Evolutionary conservation across 2,888 invertebrate species (phyloP), one percentile per base, ranked within the genome.

Genomic region (Bruchidius siliquastri): DNA sequence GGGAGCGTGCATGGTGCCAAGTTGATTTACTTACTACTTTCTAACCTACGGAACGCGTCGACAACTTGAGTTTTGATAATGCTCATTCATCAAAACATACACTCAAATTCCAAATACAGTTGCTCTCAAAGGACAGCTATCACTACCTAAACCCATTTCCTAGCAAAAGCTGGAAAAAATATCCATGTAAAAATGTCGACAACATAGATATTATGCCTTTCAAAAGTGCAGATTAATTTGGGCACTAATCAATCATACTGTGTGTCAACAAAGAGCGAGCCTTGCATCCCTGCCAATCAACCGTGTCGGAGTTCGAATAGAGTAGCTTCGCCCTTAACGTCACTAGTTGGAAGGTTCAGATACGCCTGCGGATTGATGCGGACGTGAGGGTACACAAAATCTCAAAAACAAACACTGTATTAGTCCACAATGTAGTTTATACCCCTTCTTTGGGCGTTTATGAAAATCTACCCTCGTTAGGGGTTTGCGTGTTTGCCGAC

Each of bases 331-430:
- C 49, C 18, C 49, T 13, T 49, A 49, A 18, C 13, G 49, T 13
- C 10, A 13, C 49, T 49, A 13, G 6, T 8, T 13, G 49, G 10
- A 13, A 18, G 49, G 49, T 3, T 49, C 6, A 49, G 18, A 49
- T 49, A 73, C 71, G 77, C 76, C 72, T 78, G 75, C 76, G 80
- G 80, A 81, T 81, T 13, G 18, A 8, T 8, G 18, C 83, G 79
- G 80, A 69, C 80, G 80, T 81, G 77, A 81, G 81, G 80, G 82
- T 79, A 83, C 76, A 80, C 81, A 80, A 84, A 84, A 84, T 84
- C 84, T 83, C 82, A 84, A 84, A 84, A 84, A 84, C 84, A 84
- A 84, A 84, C 84, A 84, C 75, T 70, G 81, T 80, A 81, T 83
- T 82, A 82, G 77, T 80, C 81, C 82, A 80, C 83, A 82, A 82